phyloP scores from a whole-genome alignment of 92 coral and sea anemone genomes.

The Pocillopora meandrina region DNA sequence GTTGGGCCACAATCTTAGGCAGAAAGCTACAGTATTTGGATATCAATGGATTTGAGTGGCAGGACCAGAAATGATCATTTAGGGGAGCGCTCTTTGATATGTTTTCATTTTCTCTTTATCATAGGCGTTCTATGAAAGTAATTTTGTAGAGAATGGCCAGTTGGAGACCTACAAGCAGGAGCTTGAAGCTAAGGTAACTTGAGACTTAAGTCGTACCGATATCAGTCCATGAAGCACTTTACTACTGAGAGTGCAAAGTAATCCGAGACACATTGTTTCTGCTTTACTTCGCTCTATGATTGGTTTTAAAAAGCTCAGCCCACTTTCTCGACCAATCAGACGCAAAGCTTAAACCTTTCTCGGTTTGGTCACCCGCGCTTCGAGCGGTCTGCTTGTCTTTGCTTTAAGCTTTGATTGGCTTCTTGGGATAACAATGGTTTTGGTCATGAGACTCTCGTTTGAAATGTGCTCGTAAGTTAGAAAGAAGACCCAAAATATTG shows the following conservation, averaged over 20 bases:
- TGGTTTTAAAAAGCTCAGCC: too few relatives aligned
- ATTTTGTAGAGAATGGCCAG: conserved; percentile 93
- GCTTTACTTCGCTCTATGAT: too few relatives aligned
- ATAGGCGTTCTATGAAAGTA: conserved; percentile 77
- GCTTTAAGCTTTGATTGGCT: too few relatives aligned
- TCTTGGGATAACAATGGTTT: background rate
- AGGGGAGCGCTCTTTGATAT: background rate
- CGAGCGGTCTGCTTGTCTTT: too few relatives aligned
- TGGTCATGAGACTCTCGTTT: background rate
- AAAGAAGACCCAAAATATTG: background rate
- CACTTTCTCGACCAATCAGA: too few relatives aligned
- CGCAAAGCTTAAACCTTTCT: too few relatives aligned
- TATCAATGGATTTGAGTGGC: background rate
- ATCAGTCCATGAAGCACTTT: background rate
- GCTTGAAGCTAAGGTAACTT: conserved; percentile 87
- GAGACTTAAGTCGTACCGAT: background rate
- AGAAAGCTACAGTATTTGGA: background rate
- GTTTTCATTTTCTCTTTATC: background rate
- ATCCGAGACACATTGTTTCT: too few relatives aligned
- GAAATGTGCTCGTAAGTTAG: background rate
- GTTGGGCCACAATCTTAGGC: background rate
- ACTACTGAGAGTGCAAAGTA: too few relatives aligned
- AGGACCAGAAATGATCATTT: too few relatives aligned
- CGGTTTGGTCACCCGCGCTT: too few relatives aligned
- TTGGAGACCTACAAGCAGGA: conserved; percentile 84